Evolutionary conservation across 2,113 vertebrate genomes (phyloP).

Genomic region (Serilophus lunatus): DNA sequence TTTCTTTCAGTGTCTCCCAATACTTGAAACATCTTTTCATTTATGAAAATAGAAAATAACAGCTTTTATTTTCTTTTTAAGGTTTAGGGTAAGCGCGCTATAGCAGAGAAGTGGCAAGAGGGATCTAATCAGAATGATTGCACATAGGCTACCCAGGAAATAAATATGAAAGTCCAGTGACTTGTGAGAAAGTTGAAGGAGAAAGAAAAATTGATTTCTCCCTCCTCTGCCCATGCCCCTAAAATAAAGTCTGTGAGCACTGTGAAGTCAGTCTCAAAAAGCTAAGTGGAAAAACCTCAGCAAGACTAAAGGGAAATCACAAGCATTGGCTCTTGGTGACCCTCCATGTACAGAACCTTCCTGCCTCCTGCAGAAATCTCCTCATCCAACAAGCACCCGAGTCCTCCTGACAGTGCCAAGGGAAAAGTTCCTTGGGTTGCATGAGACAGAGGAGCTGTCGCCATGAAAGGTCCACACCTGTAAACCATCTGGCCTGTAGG

Average conservation of each 20-base stretch:
- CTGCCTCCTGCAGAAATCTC: background rate
- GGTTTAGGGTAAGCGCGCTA: background rate
- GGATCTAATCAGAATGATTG: conserved; percentile 63
- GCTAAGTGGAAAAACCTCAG: background rate
- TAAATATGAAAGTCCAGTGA: conserved; percentile 24
- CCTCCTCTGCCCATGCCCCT: background rate
- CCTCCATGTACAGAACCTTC: background rate
- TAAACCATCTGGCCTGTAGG: background rate
- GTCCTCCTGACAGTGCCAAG: background rate
- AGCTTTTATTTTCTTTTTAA: conserved; percentile 67
- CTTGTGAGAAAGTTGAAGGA: conserved; percentile 43
- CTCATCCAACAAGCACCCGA: fast-evolving
- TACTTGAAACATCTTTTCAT: conserved; percentile 71
- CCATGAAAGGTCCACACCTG: background rate
- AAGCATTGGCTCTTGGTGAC: background rate
- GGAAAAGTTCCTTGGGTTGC: background rate
- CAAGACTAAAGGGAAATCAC: background rate
- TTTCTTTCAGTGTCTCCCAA: conserved; percentile 71
- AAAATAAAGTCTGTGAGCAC: background rate
- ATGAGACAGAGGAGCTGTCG: background rate
- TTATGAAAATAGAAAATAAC: conserved; percentile 61
- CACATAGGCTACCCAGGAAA: conserved; percentile 33
- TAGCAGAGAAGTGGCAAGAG: background rate
- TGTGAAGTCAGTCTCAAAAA: background rate
- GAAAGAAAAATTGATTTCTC: background rate